Base-by-base conservation (phyloP, 2,888 invertebrate genomes). In the Lasioglossum figueresi region DNA sequence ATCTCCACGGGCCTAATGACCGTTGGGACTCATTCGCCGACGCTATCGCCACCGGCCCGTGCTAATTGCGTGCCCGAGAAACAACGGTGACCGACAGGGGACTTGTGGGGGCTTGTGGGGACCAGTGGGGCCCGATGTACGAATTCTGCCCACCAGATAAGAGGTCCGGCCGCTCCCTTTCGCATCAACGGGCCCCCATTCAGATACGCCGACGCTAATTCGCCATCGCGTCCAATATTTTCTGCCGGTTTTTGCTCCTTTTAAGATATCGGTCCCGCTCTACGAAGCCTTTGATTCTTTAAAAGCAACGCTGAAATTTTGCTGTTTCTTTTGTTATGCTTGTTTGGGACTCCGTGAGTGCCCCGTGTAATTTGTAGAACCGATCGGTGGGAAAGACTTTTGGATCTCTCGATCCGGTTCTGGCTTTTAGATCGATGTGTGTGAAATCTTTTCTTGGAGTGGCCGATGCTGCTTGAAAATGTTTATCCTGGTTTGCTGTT, bases 41-140 rank as follows among this genome's bases (percentile, higher is more conserved):
- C 89, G 84, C 70, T 91, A 91, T 91, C 91, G 85, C 40, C 77
- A 73, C 84, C 78, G 83, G 76, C 37, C 85, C 78, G 87, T 91
- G 87, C 91, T 92, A 92, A 92, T 92, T 92, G 90, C 91, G 82
- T 84, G 63, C 43, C 43, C 56, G 43, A 16, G 31, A 5, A 45
- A 45, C 16, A 63, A 78, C 23, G 72, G 43, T 56, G 66, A 66
- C 66, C 66, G 66, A 31, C n/a, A 52, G 52, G 52, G 52, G 52
- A 23, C 23, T 8, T 23, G 23, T 23, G 52, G 52, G 52, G 52
- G 8, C 23, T 8, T 23, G 23, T 23, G 56, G n/a, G 27, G 63
- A 56, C 45, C 19, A 5, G 43, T 56, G 19, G 48, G n/a, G n/a
- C 40, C 79, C 43, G 79, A 63, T 73, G 72, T 52, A 81, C 71